Conservation (phyloP, 2,797 vertebrate species). For the Xyrichtys novacula region DNA sequence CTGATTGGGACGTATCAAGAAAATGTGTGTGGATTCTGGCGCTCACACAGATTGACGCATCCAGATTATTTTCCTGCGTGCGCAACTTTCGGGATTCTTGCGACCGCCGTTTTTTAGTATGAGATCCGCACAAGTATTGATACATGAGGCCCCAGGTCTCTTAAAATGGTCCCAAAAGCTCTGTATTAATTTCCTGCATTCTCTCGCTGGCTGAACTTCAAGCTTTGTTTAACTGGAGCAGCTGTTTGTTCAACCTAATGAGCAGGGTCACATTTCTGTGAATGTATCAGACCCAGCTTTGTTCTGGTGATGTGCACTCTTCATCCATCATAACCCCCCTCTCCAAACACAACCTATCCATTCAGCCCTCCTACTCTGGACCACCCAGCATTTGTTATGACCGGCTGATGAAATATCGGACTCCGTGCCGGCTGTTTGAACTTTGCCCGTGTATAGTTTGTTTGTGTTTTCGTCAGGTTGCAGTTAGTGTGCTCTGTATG, state of each 20-base stretch:
- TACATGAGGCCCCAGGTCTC: too few relatives aligned
- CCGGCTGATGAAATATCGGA: constrained; percentile 41
- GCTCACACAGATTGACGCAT: too few relatives aligned
- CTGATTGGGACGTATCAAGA: too few relatives aligned
- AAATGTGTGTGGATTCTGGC: too few relatives aligned
- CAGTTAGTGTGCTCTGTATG: constrained; percentile 66
- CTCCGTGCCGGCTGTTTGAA: constrained; percentile 37
- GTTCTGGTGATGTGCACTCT: neutral
- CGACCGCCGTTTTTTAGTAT: too few relatives aligned
- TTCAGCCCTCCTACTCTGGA: constrained; percentile 1
- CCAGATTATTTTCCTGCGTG: too few relatives aligned
- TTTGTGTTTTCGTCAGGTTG: constrained; percentile 52
- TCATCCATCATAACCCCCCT: constrained; percentile 27
- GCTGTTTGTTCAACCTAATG: constrained; percentile 35
- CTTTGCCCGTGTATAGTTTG: constrained; percentile 15
- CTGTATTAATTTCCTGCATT: constrained; percentile 4
- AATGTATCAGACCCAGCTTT: constrained; percentile 26
- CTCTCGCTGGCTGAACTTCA: constrained; percentile 22
- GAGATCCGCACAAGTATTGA: too few relatives aligned
- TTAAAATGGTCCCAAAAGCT: too few relatives aligned
- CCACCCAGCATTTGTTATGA: constrained; percentile 50
- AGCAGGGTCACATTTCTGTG: constrained; percentile 25
- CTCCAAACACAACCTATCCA: constrained; percentile 29
- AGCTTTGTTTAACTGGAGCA: constrained; percentile 31
- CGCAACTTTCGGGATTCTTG: too few relatives aligned